These are phyloP conservation scores for Eueremaeus valkanovi DNA, from an alignment of 2,888 invertebrate genomes.

Conservation along the genomic window DNA sequence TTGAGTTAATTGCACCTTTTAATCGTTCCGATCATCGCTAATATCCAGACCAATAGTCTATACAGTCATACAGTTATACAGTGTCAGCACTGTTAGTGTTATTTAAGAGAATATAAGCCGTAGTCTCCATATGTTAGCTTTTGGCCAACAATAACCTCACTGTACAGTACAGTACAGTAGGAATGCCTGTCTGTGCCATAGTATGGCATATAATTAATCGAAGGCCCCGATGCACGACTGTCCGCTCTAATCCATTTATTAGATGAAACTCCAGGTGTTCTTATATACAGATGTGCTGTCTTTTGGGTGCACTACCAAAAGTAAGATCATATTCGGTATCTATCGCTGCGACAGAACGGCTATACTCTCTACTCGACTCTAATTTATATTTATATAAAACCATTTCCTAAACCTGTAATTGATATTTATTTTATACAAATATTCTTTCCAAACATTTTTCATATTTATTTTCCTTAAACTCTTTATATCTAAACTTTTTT, in stretches of 20 bases:
- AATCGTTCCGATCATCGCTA: slow-evolving; percentile 32
- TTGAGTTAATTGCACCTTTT: slow-evolving; percentile 29
- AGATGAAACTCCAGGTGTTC: slow-evolving; percentile 33
- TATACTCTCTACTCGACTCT: background rate
- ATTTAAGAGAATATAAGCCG: background rate
- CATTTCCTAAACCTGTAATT: background rate
- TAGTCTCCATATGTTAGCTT: slow-evolving; percentile 33
- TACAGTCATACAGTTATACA: no score
- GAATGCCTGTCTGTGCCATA: background rate
- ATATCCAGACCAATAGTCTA: background rate
- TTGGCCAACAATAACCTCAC: slow-evolving; percentile 20
- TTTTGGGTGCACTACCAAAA: slow-evolving; percentile 13
- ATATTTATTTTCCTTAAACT: background rate
- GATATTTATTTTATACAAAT: slow-evolving; percentile 1
- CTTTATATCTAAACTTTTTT: background rate
- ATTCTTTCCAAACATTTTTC: background rate
- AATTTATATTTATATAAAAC: background rate
- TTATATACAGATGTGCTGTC: slow-evolving; percentile 23
- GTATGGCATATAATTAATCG: slow-evolving; percentile 29
- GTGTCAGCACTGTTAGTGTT: background rate
- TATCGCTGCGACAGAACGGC: background rate
- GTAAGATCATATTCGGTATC: background rate
- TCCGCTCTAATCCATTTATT: slow-evolving; percentile 32
- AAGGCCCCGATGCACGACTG: slow-evolving; percentile 4
- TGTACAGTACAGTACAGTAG: background rate